Conservation (phyloP, 2,113 vertebrate species). For the Rhegmatorhina hoffmannsi region DNA sequence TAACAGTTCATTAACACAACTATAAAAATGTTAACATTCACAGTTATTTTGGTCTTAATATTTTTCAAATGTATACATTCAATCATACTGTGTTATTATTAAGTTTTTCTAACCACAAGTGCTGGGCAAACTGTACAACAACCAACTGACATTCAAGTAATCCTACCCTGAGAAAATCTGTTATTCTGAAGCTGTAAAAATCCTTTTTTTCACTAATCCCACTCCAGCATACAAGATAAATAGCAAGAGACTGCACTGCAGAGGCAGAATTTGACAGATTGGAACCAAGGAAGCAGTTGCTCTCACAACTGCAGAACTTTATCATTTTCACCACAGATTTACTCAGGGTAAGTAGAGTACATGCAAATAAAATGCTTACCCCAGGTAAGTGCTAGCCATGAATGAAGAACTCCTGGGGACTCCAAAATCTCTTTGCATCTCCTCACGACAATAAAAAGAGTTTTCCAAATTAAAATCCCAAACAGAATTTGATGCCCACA, state of each 20-base stretch:
- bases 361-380: constrained; percentile 16
- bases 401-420: constrained; percentile 26
- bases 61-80: constrained; percentile 67
- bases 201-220: constrained; percentile 40
- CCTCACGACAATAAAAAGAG: neutral
- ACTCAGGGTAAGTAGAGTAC: constrained; percentile 45
- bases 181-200: constrained; percentile 67
- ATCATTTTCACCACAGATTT: constrained; percentile 64
- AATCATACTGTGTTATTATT: constrained; percentile 52
- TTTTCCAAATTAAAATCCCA: constrained; percentile 38
- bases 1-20: constrained; percentile 23
- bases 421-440: constrained; percentile 22
- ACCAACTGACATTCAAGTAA: constrained; percentile 79
- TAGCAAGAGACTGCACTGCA: constrained; percentile 60
- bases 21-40: constrained; percentile 67
- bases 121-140: constrained; percentile 70
- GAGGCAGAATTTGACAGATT: constrained; percentile 47
- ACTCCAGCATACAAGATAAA: constrained; percentile 65
- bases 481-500: neutral
- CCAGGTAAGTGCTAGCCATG: constrained; percentile 74
- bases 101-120: constrained; percentile 68
- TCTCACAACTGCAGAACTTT: constrained; percentile 26
- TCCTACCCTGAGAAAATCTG: constrained; percentile 76
- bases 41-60: constrained; percentile 79
- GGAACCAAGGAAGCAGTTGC: constrained; percentile 48